Conservation (phyloP, 37 sponge, comb jelly and placozoan species). For the Bolinopsis microptera region DNA sequence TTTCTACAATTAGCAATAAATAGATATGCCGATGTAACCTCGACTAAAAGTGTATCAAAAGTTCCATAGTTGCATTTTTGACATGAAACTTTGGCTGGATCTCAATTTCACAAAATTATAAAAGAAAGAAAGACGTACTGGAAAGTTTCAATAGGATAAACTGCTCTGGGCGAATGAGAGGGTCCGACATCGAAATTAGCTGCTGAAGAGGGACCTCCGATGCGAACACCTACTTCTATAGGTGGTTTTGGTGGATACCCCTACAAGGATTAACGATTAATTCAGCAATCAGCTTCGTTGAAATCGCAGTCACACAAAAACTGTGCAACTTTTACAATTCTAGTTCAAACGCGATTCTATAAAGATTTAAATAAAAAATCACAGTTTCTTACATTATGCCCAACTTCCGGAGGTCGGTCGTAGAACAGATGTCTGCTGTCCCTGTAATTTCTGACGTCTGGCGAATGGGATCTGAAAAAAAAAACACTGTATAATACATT, state of each 20-base stretch:
- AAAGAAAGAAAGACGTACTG: not conserved
- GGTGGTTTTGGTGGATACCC: not conserved
- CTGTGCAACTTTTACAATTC: no score
- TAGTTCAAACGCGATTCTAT: no score
- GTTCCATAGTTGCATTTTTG: no score
- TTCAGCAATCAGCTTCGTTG: no score
- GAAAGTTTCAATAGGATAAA: not conserved
- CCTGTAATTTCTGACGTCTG: not conserved
- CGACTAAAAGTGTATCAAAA: no score
- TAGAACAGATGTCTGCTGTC: constrained; percentile 43
- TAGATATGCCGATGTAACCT: no score
- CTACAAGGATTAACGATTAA: not conserved
- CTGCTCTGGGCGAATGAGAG: not conserved
- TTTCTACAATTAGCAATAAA: no score
- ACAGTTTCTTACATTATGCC: not conserved
- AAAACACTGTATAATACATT: not conserved
- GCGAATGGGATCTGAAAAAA: not conserved
- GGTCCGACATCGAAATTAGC: not conserved
- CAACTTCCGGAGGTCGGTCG: not conserved
- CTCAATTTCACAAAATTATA: no score
- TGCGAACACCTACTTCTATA: constrained; percentile 15
- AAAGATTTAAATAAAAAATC: no score
- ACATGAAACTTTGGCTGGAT: no score
- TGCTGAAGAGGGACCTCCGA: not conserved
- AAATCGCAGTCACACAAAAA: no score